Conservation (phyloP, 2,113 vertebrate genomes). For the Triplophysa rosa region DNA sequence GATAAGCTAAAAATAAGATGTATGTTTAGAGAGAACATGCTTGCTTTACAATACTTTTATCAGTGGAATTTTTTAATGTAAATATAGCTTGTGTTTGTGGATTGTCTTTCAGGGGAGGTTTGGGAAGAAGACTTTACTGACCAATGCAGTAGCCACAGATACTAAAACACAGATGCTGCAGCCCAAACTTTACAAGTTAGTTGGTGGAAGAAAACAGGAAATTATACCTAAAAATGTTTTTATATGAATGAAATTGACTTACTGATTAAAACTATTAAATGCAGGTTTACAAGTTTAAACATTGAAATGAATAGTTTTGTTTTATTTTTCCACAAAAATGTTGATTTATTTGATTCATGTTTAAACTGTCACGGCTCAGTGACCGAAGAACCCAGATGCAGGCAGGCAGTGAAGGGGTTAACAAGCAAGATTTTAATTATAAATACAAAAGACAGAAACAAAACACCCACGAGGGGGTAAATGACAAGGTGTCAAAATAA, state of each 20-base stretch:
- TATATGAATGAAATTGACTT: too few relatives aligned
- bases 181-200: constrained; percentile 90
- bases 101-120: constrained; percentile 78
- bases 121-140: constrained; percentile 80
- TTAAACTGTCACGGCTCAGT: too few relatives aligned
- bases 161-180: constrained; percentile 82
- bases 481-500: too few relatives aligned
- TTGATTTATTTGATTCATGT: neutral
- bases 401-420: too few relatives aligned
- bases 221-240: too few relatives aligned
- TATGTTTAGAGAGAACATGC: constrained; percentile 63
- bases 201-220: neutral
- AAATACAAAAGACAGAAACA: too few relatives aligned
- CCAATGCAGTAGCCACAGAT: constrained; percentile 78
- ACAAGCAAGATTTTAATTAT: too few relatives aligned
- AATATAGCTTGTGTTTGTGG: neutral
- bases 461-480: too few relatives aligned
- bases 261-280: too few relatives aligned
- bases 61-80: neutral
- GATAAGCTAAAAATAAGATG: constrained; percentile 79
- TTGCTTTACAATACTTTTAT: neutral
- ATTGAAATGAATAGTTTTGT: neutral
- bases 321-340: neutral
- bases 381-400: too few relatives aligned
- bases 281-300: too few relatives aligned